Evolutionary conservation across 2,888 invertebrate species (phyloP).

Genomic region (Apeira syringaria): DNA sequence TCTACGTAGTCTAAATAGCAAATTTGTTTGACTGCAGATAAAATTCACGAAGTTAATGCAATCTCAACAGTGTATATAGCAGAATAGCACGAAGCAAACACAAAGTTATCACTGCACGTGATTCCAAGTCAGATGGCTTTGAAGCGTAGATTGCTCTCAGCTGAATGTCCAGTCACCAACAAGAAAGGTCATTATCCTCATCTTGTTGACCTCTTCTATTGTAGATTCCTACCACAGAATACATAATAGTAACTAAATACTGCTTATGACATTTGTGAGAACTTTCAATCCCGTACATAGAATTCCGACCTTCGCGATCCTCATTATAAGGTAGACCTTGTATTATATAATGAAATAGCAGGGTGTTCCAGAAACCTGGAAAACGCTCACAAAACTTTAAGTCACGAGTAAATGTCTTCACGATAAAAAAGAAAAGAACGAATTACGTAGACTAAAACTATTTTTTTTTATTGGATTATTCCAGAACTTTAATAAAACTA

Average conservation of each 20-base stretch:
- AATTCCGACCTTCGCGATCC: neutral
- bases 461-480: too few relatives aligned
- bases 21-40: too few relatives aligned
- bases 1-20: too few relatives aligned
- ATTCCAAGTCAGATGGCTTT: slow-evolving; percentile 14
- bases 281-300: slow-evolving; percentile 39
- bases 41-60: neutral
- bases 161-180: slow-evolving; percentile 10
- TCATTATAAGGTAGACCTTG: slow-evolving; percentile 2
- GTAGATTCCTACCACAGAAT: slow-evolving; percentile 21
- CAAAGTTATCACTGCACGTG: slow-evolving; percentile 18
- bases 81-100: neutral
- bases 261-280: slow-evolving; percentile 60
- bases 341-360: too few relatives aligned
- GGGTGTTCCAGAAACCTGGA: too few relatives aligned
- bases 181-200: slow-evolving; percentile 6
- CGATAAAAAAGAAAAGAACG: too few relatives aligned
- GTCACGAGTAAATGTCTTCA: too few relatives aligned
- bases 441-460: too few relatives aligned
- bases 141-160: slow-evolving; percentile 16
- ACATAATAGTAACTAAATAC: slow-evolving; percentile 6
- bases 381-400: too few relatives aligned
- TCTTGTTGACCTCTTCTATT: slow-evolving; percentile 11
- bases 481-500: too few relatives aligned
- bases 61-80: neutral